phyloP scores from a whole-genome alignment of 2,797 vertebrate species.

The Sparidentex hasta region DNA sequence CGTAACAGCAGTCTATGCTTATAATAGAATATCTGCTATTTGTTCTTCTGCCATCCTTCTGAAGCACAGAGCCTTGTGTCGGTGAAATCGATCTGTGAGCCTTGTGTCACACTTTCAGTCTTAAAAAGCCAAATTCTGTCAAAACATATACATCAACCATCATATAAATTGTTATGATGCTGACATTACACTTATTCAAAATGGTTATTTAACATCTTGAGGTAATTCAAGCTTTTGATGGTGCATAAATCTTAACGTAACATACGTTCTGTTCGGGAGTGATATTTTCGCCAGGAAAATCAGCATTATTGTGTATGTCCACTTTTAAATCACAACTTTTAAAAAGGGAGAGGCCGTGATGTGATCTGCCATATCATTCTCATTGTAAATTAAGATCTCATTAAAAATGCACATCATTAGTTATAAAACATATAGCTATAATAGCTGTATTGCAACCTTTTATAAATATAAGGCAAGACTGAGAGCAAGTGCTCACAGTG shows the following conservation, averaged over 20 bases:
- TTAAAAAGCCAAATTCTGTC: background rate
- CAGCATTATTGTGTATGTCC: background rate
- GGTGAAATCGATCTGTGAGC: background rate
- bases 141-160: background rate
- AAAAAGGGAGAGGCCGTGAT: background rate
- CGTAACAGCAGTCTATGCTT: background rate
- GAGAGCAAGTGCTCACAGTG: background rate
- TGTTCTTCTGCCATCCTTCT: background rate
- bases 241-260: background rate
- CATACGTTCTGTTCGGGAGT: background rate
- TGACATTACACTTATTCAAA: background rate
- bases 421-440: background rate
- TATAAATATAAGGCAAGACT: background rate
- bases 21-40: background rate
- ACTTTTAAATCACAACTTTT: background rate
- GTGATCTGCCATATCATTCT: background rate
- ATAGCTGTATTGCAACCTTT: background rate
- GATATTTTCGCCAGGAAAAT: background rate
- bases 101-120: background rate
- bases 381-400: background rate
- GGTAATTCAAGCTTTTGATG: background rate
- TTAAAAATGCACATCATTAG: background rate
- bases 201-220: background rate
- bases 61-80: background rate
- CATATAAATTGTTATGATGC: background rate